Conservation (phyloP, 2,113 vertebrate genomes). For the Pterocles burchelli region DNA sequence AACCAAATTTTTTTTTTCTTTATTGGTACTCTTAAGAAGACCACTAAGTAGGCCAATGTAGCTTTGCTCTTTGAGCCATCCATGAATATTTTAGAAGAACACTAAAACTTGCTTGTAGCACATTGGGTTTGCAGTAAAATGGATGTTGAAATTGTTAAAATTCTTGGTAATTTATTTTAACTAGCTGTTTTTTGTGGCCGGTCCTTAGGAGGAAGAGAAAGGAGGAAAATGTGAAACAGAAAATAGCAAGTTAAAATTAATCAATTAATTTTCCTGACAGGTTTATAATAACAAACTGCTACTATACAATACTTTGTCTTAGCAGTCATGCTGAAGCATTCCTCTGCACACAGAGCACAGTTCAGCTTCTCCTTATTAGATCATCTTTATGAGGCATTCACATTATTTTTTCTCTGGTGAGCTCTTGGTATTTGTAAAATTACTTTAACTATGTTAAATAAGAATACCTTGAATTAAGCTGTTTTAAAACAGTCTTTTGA, state of each 20-base stretch:
- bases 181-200: neutral
- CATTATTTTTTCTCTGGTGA: constrained; percentile 29
- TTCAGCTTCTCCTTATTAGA: constrained; percentile 43
- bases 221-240: neutral
- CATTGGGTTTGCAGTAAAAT: neutral
- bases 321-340: constrained; percentile 23
- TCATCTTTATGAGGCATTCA: neutral
- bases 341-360: neutral
- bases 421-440: constrained; percentile 11
- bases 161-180: neutral
- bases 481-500: constrained; percentile 12
- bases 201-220: neutral
- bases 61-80: neutral
- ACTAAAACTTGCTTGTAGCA: neutral
- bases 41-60: rapidly evolving
- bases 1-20: neutral
- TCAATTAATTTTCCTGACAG: neutral
- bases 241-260: constrained; percentile 21
- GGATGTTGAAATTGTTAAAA: neutral
- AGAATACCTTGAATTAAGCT: constrained; percentile 7
- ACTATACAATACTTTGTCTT: neutral
- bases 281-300: neutral
- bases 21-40: neutral
- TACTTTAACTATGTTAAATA: constrained; percentile 24
- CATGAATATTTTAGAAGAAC: neutral